phyloP scores from a whole-genome alignment of 92 coral and sea anemone species.

The Heliopora coerulea region DNA sequence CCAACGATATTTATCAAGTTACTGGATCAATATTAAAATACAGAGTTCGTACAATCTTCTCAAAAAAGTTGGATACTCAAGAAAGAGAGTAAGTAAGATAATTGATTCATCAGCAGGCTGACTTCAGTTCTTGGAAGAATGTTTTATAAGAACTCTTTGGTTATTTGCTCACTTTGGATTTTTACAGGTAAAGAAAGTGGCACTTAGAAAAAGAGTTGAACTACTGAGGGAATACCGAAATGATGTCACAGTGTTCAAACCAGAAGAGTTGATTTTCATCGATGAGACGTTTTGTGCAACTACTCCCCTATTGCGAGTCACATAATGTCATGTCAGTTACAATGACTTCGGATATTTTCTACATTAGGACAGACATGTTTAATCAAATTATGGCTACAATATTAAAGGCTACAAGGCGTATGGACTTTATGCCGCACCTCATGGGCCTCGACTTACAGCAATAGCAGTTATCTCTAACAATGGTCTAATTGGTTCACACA shows the following conservation, averaged over 20 bases:
- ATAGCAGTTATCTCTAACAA: slow-evolving; percentile 41
- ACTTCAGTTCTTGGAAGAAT: no score
- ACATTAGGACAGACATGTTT: slow-evolving; percentile 44
- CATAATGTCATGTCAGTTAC: slow-evolving; percentile 29
- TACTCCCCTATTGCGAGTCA: background rate
- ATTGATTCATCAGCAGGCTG: no score
- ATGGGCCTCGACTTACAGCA: slow-evolving; percentile 45
- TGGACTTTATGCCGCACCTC: slow-evolving; percentile 40
- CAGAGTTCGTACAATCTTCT: background rate
- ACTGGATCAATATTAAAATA: background rate
- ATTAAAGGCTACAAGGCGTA: slow-evolving; percentile 40
- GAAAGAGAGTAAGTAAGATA: slow-evolving; percentile 5
- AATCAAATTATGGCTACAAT: slow-evolving; percentile 54
- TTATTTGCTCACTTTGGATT: slow-evolving; percentile 27
- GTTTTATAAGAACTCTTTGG: background rate
- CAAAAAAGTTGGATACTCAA: background rate
- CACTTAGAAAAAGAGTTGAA: background rate
- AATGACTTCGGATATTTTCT: background rate
- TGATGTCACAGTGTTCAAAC: slow-evolving; percentile 14
- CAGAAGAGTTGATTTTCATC: slow-evolving; percentile 44
- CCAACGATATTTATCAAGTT: background rate
- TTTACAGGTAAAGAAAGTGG: slow-evolving; percentile 4
- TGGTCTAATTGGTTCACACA: slow-evolving; percentile 42
- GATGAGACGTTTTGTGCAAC: slow-evolving; percentile 56
- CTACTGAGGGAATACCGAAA: background rate